phyloP scores from a whole-genome alignment of 2,797 vertebrate genomes.

The Xenopus petersii region DNA sequence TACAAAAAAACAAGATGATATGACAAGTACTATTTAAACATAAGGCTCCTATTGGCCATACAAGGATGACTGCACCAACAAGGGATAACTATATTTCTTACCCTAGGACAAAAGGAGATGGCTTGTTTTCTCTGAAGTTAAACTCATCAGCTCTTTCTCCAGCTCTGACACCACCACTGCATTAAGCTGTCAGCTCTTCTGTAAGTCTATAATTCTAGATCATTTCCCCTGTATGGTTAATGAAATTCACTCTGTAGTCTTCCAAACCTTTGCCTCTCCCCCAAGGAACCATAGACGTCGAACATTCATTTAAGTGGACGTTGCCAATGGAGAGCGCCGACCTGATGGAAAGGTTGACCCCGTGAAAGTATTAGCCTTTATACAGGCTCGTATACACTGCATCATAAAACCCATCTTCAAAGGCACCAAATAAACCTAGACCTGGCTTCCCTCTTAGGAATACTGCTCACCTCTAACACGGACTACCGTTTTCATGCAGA shows the following conservation, averaged over 20 bases:
- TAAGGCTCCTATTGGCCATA: constrained; percentile 30
- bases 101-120: constrained; percentile 30
- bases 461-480: constrained; percentile 17
- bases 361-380: constrained; percentile 35
- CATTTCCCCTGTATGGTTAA: constrained; percentile 25
- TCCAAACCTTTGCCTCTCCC: constrained; percentile 24
- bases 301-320: constrained; percentile 43
- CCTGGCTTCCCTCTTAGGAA: constrained; percentile 32
- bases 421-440: constrained; percentile 37
- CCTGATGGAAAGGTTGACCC: constrained; percentile 30
- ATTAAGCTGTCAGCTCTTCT: constrained; percentile 46
- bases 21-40: constrained; percentile 27
- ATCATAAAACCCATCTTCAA: constrained; percentile 45
- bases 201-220: constrained; percentile 41
- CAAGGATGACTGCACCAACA: constrained; percentile 35
- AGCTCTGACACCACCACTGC: constrained; percentile 33
- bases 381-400: constrained; percentile 30
- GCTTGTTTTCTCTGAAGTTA: constrained; percentile 13
- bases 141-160: constrained; percentile 41
- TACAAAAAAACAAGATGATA: constrained; percentile 1
- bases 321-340: constrained; percentile 35
- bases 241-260: constrained; percentile 22
- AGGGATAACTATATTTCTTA: constrained; percentile 36
- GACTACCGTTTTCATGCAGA: constrained; percentile 36
- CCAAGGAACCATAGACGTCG: constrained; percentile 32